Percentiles rank a stretch among this genome's conserved stretches.
phyloP scores from a whole-genome alignment of 2,113 vertebrate species.

The Campylomormyrus tamandua region DNA sequence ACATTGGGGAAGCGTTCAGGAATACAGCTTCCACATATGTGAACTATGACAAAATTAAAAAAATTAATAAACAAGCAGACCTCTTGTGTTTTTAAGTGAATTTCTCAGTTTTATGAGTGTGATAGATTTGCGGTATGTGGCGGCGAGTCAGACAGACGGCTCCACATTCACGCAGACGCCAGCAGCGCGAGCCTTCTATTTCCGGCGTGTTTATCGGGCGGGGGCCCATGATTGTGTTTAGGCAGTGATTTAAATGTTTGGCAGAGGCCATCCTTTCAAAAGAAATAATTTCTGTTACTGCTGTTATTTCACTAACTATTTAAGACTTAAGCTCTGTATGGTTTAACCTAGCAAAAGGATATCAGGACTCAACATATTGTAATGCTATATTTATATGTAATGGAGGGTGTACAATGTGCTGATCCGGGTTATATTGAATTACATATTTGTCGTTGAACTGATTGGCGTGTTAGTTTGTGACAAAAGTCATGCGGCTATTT shows the following conservation, averaged over 20 bases:
- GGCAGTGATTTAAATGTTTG: constrained; percentile 12
- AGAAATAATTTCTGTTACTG: background rate
- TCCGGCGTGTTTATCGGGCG: background rate
- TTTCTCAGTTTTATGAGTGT: background rate
- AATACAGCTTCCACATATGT: background rate
- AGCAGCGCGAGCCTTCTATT: background rate
- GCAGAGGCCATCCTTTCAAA: background rate
- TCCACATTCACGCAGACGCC: background rate
- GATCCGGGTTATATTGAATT: background rate
- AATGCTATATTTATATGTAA: background rate
- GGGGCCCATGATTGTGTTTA: background rate
- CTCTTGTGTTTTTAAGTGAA: background rate
- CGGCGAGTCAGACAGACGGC: background rate
- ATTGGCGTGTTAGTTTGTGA: background rate
- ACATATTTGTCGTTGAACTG: background rate
- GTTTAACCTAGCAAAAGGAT: background rate
- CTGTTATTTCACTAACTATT: background rate
- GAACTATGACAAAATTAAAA: background rate
- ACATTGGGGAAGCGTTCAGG: background rate
- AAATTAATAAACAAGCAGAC: background rate
- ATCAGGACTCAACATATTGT: background rate
- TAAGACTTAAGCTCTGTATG: background rate
- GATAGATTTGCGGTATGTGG: background rate
- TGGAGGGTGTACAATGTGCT: background rate
- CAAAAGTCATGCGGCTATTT: background rate